Conservation (phyloP, 2,113 vertebrate genomes). For the Ivindomyrus marchei region DNA sequence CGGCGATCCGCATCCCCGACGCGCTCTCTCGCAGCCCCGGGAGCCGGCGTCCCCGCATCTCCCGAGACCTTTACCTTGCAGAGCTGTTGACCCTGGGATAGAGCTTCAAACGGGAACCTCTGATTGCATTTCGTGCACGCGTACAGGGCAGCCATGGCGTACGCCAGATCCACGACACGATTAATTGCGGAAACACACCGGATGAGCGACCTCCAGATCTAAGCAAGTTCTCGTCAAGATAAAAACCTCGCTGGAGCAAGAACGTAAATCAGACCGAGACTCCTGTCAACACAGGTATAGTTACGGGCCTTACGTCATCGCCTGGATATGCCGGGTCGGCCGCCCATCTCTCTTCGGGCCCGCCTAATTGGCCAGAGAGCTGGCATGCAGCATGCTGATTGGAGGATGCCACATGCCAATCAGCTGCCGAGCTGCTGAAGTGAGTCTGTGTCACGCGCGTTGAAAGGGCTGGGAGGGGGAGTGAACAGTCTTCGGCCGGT, state of each 20-base stretch:
- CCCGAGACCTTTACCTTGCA: slow-evolving; percentile 75
- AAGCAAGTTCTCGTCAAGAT: background rate
- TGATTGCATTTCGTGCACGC: slow-evolving; percentile 95
- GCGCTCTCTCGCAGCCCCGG: background rate
- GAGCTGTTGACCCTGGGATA: slow-evolving; percentile 93
- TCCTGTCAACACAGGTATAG: slow-evolving; percentile 6
- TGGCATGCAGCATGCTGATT: background rate
- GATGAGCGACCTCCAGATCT: background rate
- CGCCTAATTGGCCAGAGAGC: background rate
- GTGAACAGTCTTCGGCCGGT: background rate
- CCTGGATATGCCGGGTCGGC: background rate
- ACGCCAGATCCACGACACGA: background rate
- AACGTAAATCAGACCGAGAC: background rate
- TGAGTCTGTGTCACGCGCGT: background rate
- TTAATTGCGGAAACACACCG: background rate
- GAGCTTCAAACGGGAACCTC: slow-evolving; percentile 93
- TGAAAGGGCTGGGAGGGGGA: background rate
- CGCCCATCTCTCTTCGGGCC: background rate
- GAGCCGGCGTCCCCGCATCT: background rate
- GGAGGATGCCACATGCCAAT: background rate
- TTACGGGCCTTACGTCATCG: slow-evolving; percentile 12
- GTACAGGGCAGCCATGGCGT: slow-evolving; percentile 67
- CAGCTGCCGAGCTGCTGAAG: background rate
- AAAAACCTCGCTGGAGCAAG: background rate
- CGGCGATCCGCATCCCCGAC: background rate